Evolutionary conservation across 2,113 vertebrate genomes (phyloP).

Genomic region (Rhea americana): DNA sequence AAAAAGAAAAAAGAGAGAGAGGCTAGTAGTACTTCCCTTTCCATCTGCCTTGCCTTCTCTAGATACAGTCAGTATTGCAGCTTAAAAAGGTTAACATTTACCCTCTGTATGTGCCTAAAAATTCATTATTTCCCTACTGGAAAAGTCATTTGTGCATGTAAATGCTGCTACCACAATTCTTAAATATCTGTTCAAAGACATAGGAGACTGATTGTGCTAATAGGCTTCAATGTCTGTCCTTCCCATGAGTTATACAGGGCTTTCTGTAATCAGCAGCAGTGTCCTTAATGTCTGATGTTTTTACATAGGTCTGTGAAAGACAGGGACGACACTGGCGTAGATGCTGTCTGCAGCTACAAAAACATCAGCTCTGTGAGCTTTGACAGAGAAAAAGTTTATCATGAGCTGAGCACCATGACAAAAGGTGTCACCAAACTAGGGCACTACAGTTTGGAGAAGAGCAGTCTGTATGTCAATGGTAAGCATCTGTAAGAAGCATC

Average conservation of each 20-base stretch:
- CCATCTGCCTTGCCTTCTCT: not conserved
- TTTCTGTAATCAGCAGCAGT: too few relatives aligned
- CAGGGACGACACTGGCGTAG: not conserved
- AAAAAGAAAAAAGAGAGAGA: not conserved
- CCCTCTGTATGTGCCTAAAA: not conserved
- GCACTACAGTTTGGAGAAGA: constrained; percentile 55
- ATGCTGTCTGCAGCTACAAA: constrained; percentile 48
- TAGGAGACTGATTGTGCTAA: not conserved
- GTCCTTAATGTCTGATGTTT: not conserved
- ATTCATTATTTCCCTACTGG: not conserved
- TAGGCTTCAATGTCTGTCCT: not conserved
- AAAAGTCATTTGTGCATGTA: not conserved
- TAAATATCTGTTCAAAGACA: not conserved
- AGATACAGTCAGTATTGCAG: too few relatives aligned
- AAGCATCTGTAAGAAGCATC: not conserved
- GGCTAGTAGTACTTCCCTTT: not conserved
- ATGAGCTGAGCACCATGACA: constrained; percentile 51
- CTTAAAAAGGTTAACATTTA: not conserved
- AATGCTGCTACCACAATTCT: not conserved
- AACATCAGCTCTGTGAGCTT: not conserved
- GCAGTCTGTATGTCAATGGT: constrained; percentile 53
- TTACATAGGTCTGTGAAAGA: not conserved
- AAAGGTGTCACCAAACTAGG: constrained; percentile 28
- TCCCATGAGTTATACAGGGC: not conserved
- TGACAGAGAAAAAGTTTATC: constrained; percentile 42